Base-by-base conservation (phyloP, 2,797 vertebrate species). In the Megalops cyprinoides region DNA sequence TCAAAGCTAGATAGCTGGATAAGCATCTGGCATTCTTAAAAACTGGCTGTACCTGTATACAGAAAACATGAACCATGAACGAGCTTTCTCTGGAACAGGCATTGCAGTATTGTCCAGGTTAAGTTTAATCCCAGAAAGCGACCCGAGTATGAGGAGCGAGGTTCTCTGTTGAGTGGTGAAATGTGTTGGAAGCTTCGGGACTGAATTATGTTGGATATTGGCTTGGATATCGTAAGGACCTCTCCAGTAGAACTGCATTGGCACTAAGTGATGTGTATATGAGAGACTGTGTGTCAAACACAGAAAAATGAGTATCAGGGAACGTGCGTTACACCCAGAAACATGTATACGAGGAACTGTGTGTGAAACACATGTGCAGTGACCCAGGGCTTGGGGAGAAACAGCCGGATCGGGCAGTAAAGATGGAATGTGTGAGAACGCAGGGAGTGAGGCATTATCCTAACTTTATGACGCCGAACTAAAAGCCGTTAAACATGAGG, bases 361-460 rank as follows among this genome's bases (percentile, higher is more conserved):
- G 20, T 7, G 37, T 18, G 20, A 44, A n/a, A n/a, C 67, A 71
- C 18, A 53, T 44, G 67, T 71, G 67, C 67, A n/a, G 37, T 88
- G 88, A 87, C 89, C 87, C 89, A 55, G 89, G 89, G 84, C 85
- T 90, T 85, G 90, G 85, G 92, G 89, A 87, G 87, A 85, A 86
- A 88, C 89, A 82, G 87, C 87, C 86, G 78, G 84, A 88, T 86
- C 83, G 87, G 85, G 85, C 81, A 86, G 89, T 91, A 91, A 91
- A 92, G 90, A 85, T 87, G 85, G 85, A 91, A 87, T 56, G 87
- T 91, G 89, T 88, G 85, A 92, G 88, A 87, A 89, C 82, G 79
- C 69, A 39, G 79, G 81, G 83, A 81, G 83, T 79, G 80, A 86
- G 56, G 84, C 83, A 90, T 90, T 88, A 42, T 86, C 87, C 86